Evolutionary conservation across 2,888 invertebrate species (phyloP), one percentile per base, ranked within the genome.

Genomic region (Macrostomum cliftonense): DNA sequence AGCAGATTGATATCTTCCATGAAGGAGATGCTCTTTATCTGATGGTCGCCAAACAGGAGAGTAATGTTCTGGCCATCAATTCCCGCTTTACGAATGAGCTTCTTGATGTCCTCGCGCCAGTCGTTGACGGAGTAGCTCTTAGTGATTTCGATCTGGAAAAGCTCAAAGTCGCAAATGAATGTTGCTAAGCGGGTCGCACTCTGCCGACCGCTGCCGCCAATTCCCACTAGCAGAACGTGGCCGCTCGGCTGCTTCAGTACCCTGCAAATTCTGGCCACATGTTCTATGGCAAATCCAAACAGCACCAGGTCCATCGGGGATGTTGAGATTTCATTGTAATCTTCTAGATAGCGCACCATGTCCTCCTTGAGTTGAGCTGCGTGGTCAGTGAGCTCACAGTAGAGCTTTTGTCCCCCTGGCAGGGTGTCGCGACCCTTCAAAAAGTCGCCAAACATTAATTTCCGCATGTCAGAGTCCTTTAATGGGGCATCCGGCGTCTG

Each of bases 1-100:
- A 68, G 61, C 67, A 68, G 67, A 54, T 68, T 68, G 11, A 68
- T 58, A 54, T 68, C 68, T 51, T 68, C 68, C 45, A 68, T 56
- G 54, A 67, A 68, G 1, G 64, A 60, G 45, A 61, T 63, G 53
- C 68, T 65, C 61, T 68, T 68, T 19, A 68, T 65, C 51, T 68
- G 67, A 55, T 67, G 65, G 50, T 68, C 68, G 1, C 62, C 65
- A 55, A 68, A 68, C 42, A 68, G 54, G 57, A 68, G 67, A 28
- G 65, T 67, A 48, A 57, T 63, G 16, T 64, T 62, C 2, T 61
- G 55, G 5, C 67, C 66, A 16, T 63, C 61, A 42, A 63, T 65
- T 7, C 68, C 68, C 1, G 66, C 64, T 28, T 57, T 54, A 12
- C 59, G 49, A 55, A 68, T 62, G 59, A 68, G 61, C 21, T 54